Percentiles rank a stretch among this genome's conserved stretches.
These are phyloP conservation scores for Saxidomus purpurata DNA, from an alignment of 1,140 invertebrate species.

Conservation along the genomic window DNA sequence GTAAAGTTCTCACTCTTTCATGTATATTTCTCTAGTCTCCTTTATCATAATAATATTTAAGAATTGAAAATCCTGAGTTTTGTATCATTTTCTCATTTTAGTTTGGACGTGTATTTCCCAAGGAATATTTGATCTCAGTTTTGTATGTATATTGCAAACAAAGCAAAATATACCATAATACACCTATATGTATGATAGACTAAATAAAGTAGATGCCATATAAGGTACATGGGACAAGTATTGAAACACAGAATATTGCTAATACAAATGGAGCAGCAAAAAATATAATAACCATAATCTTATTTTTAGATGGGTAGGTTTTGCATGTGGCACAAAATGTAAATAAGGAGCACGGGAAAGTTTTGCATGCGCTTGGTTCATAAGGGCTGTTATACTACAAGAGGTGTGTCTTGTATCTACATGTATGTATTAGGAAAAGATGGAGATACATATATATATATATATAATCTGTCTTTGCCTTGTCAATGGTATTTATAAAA, in stretches of 20 bases:
- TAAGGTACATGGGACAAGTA: not conserved
- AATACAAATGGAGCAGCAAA: too few relatives aligned
- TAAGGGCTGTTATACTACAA: not conserved
- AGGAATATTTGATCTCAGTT: constrained; percentile 26
- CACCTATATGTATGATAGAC: not conserved
- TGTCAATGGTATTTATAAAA: too few relatives aligned
- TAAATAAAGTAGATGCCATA: not conserved
- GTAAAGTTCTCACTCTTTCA: too few relatives aligned
- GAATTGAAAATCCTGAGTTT: too few relatives aligned
- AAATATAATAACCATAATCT: too few relatives aligned
- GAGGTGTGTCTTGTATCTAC: too few relatives aligned
- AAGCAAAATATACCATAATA: not conserved
- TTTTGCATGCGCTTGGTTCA: constrained; percentile 28
- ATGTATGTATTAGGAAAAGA: too few relatives aligned
- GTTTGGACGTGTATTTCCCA: constrained; percentile 1
- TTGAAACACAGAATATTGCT: too few relatives aligned
- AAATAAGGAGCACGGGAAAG: not conserved
- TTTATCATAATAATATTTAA: too few relatives aligned
- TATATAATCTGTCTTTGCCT: too few relatives aligned
- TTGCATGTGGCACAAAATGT: constrained; percentile 1
- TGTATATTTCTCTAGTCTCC: too few relatives aligned
- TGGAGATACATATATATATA: too few relatives aligned
- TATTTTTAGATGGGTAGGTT: not conserved
- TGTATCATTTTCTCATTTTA: constrained; percentile 1
- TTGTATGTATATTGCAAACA: constrained; percentile 39